Percentiles rank a stretch among this genome's conserved stretches.
These are phyloP conservation scores for Phthorimaea operculella DNA, from an alignment of 1,140 invertebrate genomes.

Conservation along the genomic window DNA sequence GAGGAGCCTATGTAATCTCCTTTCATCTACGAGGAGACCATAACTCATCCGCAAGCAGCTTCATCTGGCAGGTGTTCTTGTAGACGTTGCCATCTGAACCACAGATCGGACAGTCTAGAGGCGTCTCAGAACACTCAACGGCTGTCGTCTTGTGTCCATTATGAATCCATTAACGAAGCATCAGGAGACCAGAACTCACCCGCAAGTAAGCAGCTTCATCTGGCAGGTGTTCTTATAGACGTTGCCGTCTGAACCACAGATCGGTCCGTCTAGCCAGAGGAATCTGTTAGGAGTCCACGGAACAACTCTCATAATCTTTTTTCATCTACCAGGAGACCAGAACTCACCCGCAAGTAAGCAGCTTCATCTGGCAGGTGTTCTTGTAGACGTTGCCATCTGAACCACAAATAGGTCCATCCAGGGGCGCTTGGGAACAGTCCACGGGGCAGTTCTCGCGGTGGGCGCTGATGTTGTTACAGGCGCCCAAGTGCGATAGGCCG, in stretches of 20 bases:
- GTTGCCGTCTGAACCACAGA: conserved; percentile 89
- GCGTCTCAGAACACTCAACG: no score
- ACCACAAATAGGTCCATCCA: conserved; percentile 90
- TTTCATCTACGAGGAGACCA: no score
- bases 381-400: conserved; percentile 94
- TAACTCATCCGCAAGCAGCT: no score
- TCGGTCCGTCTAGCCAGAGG: conserved; percentile 71
- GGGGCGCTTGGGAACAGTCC: conserved; percentile 82
- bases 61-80: no score
- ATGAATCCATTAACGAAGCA: no score
- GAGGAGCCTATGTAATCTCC: no score
- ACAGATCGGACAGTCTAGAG: conserved; percentile 86
- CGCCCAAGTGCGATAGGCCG: conserved; percentile 81
- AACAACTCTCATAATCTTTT: no score
- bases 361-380: conserved; percentile 93
- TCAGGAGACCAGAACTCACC: conserved; percentile 73
- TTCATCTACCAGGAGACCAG: conserved; percentile 11
- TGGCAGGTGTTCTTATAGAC: conserved; percentile 91
- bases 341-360: conserved; percentile 86
- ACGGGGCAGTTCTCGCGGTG: conserved; percentile 89
- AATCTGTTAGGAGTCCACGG: conserved; percentile 72
- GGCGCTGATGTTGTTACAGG: conserved; percentile 89
- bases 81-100: conserved; percentile 94
- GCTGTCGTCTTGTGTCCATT: no score
- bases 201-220: conserved; percentile 89